Conservation (phyloP, 2,888 invertebrate species). For the Scaptomyza parva region DNA sequence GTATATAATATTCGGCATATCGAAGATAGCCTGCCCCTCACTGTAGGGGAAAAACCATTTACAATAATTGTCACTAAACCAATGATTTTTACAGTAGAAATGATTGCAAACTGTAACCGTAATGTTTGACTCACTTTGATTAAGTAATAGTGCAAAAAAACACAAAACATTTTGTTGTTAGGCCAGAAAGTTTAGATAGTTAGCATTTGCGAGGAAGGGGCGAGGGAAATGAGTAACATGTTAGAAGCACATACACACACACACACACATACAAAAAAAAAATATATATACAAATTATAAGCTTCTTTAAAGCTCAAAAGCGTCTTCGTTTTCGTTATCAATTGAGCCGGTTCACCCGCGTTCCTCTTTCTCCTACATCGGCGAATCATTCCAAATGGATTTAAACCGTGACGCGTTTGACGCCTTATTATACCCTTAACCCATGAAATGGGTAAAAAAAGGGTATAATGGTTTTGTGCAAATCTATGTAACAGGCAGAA, state of each 20-base stretch:
- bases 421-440: too few relatives aligned
- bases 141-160: conserved; percentile 17
- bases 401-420: conserved; percentile 22
- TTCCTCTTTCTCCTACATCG: neutral
- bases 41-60: conserved; percentile 26
- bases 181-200: conserved; percentile 27
- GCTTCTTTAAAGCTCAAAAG: conserved; percentile 3
- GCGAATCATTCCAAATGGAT: conserved; percentile 9
- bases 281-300: conserved; percentile 19
- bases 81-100: conserved; percentile 51
- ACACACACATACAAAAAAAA: conserved; percentile 17
- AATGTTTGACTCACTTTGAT: conserved; percentile 41
- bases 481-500: too few relatives aligned
- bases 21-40: too few relatives aligned
- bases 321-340: conserved; percentile 18
- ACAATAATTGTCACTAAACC: conserved; percentile 30
- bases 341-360: too few relatives aligned
- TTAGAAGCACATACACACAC: conserved; percentile 2
- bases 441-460: too few relatives aligned
- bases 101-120: too few relatives aligned
- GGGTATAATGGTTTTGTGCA: too few relatives aligned
- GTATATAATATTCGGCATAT: too few relatives aligned
- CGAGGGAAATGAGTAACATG: conserved; percentile 20
- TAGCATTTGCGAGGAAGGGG: too few relatives aligned
- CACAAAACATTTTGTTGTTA: neutral